These are phyloP conservation scores for Mustelus asterias DNA, from an alignment of 2,113 vertebrate species.

Conservation along the genomic window DNA sequence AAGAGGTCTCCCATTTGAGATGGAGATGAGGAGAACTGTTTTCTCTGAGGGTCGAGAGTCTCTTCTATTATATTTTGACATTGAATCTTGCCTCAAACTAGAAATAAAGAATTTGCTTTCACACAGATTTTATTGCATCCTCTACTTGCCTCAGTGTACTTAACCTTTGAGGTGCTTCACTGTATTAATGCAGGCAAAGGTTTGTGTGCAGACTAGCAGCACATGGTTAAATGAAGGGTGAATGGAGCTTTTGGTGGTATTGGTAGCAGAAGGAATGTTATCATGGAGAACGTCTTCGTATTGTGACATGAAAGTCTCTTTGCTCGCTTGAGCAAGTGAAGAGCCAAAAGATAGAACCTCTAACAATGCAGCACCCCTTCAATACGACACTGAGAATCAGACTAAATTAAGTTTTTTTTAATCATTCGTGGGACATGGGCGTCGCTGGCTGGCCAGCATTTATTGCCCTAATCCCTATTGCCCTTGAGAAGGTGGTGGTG, in stretches of 20 bases:
- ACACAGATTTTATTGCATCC: neutral
- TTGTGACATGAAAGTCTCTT: neutral
- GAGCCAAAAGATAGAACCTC: neutral
- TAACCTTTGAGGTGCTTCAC: neutral
- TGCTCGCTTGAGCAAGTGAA: neutral
- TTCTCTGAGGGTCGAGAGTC: neutral
- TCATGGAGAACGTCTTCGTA: neutral
- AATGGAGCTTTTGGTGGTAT: no score
- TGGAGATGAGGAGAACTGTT: no score
- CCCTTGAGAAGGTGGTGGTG: no score
- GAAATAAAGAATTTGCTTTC: neutral
- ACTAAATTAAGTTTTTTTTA: neutral
- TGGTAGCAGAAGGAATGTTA: no score
- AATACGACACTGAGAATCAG: neutral
- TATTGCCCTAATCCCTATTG: no score
- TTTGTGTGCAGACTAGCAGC: no score
- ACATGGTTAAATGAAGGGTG: no score
- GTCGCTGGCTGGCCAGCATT: no score
- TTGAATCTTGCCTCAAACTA: neutral
- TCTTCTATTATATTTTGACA: neutral
- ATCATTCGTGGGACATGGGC: no score
- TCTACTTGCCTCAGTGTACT: neutral
- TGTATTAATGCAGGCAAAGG: neutral
- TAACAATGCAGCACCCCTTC: neutral
- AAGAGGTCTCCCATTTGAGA: no score